A percentile compares a stretch with the other conserved stretches of the same genome.
Evolutionary conservation across 1,140 invertebrate genomes (phyloP).

Genomic region (Chrysopa pallens): DNA sequence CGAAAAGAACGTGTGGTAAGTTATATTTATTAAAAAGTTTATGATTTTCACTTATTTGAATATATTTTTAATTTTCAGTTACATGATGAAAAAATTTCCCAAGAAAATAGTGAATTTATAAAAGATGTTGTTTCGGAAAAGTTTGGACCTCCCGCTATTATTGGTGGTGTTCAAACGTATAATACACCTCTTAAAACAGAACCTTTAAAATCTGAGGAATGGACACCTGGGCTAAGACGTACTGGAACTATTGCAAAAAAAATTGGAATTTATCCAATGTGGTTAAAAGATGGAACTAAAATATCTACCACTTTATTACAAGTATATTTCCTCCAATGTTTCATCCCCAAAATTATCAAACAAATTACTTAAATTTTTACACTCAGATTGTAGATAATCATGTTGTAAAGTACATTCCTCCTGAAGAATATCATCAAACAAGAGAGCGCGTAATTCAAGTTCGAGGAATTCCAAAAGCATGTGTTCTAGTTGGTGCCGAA

Average conservation of each 20-base stretch:
- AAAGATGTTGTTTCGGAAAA: constrained; percentile 55
- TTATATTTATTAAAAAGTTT: constrained; percentile 8
- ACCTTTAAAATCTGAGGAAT: constrained; percentile 32
- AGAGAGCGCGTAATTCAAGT: constrained; percentile 22
- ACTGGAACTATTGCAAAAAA: constrained; percentile 82
- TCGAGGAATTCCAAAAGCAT: constrained; percentile 34
- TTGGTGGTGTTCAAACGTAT: constrained; percentile 21
- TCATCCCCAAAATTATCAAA: constrained; percentile 1
- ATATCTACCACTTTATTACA: constrained; percentile 69
- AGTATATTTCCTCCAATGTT: constrained; percentile 3
- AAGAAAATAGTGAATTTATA: constrained; percentile 67
- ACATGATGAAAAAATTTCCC: constrained; percentile 49
- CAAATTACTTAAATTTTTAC: neutral
- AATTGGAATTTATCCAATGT: constrained; percentile 84
- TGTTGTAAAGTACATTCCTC: constrained; percentile 79
- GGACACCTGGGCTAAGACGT: constrained; percentile 42
- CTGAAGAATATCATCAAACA: constrained; percentile 52
- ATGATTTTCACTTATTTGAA: constrained; percentile 2
- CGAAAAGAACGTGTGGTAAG: constrained; percentile 29
- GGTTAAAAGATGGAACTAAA: constrained; percentile 71
- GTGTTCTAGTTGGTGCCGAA: constrained; percentile 77
- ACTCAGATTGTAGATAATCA: constrained; percentile 83
- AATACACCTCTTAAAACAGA: constrained; percentile 27
- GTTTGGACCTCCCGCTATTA: constrained; percentile 27
- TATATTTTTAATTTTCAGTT: constrained; percentile 28